phyloP scores from a whole-genome alignment of 2,113 vertebrate genomes.

The Hypanus sabinus region DNA sequence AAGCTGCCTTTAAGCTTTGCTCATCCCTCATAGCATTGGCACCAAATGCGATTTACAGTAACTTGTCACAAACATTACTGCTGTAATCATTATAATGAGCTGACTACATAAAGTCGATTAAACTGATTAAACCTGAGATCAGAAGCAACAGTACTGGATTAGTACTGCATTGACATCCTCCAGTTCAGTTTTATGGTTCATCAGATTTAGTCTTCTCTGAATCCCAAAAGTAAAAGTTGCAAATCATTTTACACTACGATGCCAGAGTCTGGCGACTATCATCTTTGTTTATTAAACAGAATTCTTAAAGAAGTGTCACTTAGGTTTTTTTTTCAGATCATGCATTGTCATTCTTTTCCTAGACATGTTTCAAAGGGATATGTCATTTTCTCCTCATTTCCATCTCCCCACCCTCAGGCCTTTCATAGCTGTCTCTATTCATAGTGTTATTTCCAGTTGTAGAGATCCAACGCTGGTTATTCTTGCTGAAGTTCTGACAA shows the following conservation, averaged over 20 bases:
- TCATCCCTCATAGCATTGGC: no score
- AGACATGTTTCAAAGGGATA: not conserved
- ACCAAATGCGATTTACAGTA: no score
- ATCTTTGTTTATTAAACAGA: slow-evolving; percentile 22
- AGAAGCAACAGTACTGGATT: no score
- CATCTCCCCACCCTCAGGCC: not conserved
- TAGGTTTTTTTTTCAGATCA: not conserved
- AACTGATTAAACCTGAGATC: no score
- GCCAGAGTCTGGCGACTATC: not conserved
- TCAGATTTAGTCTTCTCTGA: not conserved
- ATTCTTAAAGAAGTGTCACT: slow-evolving; percentile 3
- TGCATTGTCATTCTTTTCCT: not conserved
- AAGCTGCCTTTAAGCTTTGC: no score
- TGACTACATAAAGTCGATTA: no score
- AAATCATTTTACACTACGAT: not conserved
- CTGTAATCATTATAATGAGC: no score
- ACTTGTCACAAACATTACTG: no score
- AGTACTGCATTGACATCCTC: no score
- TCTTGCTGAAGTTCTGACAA: slow-evolving; percentile 28
- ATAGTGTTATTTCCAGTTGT: not conserved
- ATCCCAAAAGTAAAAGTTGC: not conserved
- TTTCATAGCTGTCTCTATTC: not conserved
- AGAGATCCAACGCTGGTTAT: not conserved
- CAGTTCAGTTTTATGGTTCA: no score
- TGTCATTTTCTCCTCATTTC: not conserved